Conservation (phyloP, 2,888 invertebrate genomes). For the Eilema sororculum region DNA sequence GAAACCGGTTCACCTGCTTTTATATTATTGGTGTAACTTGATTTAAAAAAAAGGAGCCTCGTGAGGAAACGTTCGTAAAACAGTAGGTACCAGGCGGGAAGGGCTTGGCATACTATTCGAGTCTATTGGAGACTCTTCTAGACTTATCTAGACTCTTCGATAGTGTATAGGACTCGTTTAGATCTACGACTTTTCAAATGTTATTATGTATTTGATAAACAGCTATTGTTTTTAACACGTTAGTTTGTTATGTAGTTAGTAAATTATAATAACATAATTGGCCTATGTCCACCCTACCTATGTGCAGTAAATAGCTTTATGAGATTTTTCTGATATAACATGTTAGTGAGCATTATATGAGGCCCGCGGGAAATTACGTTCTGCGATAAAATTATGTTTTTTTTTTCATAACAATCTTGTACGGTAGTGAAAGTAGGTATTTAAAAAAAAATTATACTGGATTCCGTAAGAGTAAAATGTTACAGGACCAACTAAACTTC, state of each 20-base stretch:
- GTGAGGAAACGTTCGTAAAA: too few species aligned
- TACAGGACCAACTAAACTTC: not conserved
- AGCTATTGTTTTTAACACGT: not conserved
- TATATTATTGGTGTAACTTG: too few species aligned
- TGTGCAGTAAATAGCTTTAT: not conserved
- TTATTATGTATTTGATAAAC: not conserved
- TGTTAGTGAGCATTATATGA: slow-evolving; percentile 10
- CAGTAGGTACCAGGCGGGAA: not conserved
- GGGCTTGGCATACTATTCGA: not conserved
- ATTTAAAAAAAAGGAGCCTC: too few species aligned
- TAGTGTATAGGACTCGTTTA: too few species aligned
- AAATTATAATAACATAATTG: not conserved
- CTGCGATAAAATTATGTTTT: slow-evolving; percentile 10
- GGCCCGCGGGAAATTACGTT: slow-evolving; percentile 15
- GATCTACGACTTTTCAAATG: not conserved
- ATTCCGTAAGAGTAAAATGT: not conserved
- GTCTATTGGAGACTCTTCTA: not conserved
- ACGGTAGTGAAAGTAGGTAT: slow-evolving; percentile 7
- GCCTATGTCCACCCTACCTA: too few species aligned
- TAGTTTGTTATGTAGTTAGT: not conserved
- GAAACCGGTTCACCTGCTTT: too few species aligned
- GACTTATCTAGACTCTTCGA: not conserved
- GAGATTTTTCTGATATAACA: slow-evolving; percentile 12
- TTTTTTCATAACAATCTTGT: slow-evolving; percentile 7
- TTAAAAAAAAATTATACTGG: not conserved